phyloP scores from a whole-genome alignment of 1,140 invertebrate genomes.

The Drosophila jambulina region DNA sequence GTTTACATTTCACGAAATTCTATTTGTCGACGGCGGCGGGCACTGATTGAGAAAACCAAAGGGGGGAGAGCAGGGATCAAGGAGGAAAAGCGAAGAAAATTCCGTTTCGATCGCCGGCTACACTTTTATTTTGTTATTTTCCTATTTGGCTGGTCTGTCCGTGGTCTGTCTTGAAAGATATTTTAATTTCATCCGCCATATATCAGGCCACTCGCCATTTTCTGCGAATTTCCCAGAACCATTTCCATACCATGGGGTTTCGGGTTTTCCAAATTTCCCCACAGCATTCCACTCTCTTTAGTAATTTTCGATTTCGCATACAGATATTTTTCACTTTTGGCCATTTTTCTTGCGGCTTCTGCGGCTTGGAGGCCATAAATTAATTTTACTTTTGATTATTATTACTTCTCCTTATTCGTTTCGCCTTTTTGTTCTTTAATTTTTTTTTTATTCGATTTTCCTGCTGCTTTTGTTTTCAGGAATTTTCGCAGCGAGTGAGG shows the following conservation, averaged over 20 bases:
- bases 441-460: conserved; percentile 29
- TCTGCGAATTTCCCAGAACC: conserved; percentile 49
- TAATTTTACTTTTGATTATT: conserved; percentile 82
- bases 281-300: conserved; percentile 21
- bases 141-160: conserved; percentile 1
- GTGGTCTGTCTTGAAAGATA: conserved; percentile 66
- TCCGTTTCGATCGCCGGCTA: conserved; percentile 25
- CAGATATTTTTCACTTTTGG: conserved; percentile 45
- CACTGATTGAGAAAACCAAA: conserved; percentile 59
- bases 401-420: conserved; percentile 71
- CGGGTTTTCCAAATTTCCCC: conserved; percentile 35
- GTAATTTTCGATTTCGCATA: conserved; percentile 26
- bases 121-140: conserved; percentile 28
- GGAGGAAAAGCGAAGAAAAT: conserved; percentile 10
- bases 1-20: conserved; percentile 84
- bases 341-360: conserved; percentile 52
- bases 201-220: conserved; percentile 70
- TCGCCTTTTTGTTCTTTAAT: conserved; percentile 21
- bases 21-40: conserved; percentile 81
- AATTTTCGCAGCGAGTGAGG: conserved; percentile 69
- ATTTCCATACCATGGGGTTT: conserved; percentile 9
- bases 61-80: background rate
- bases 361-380: conserved; percentile 70
- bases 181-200: conserved; percentile 72
- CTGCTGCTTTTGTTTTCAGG: conserved; percentile 53